Conservation (phyloP, 2,797 vertebrate genomes). For the Rallus crepitans region DNA sequence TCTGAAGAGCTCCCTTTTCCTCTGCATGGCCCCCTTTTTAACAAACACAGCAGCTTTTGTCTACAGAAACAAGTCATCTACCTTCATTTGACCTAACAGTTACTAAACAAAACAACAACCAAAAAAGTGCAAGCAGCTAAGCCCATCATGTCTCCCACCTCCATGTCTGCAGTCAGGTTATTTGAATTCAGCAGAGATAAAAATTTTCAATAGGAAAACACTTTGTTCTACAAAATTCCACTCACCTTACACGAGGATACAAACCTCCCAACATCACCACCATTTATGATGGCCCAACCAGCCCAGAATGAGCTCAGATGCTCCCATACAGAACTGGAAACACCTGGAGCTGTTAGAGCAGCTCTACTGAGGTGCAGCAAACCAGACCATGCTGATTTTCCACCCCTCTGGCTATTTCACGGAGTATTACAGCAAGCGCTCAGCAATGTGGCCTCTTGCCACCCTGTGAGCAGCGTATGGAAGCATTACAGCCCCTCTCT, state of each 20-base stretch:
- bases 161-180: rapidly evolving
- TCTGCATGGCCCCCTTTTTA: not conserved
- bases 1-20: not conserved
- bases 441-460: not conserved
- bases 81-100: not conserved
- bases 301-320: not conserved
- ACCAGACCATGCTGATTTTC: not conserved
- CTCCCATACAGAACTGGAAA: not conserved
- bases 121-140: not conserved
- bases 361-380: not conserved
- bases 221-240: not conserved
- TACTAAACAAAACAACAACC: not conserved
- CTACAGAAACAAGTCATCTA: not conserved
- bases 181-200: not conserved
- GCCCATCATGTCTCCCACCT: not conserved
- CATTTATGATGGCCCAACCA: rapidly evolving
- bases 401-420: not conserved
- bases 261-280: not conserved
- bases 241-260: rapidly evolving
- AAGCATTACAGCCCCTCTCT: rapidly evolving
- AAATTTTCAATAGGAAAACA: not conserved
- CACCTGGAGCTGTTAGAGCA: not conserved
- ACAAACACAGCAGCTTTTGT: not conserved
- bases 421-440: not conserved
- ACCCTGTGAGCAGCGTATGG: rapidly evolving